These are phyloP conservation scores for Lophochroa leadbeateri DNA, from an alignment of 2,113 vertebrate species.

Conservation along the genomic window DNA sequence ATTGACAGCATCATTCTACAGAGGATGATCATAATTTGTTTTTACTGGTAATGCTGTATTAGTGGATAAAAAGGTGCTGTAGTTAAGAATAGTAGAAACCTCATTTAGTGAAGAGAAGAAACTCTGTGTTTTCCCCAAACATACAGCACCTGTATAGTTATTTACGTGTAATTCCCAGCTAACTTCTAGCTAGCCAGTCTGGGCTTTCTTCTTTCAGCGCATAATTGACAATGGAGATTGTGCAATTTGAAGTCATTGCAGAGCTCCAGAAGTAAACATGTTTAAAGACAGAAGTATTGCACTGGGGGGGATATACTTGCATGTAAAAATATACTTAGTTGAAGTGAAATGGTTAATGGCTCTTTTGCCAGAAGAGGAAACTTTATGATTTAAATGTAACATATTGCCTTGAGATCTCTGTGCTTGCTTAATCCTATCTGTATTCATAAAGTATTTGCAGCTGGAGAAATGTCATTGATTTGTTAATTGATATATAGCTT, in stretches of 20 bases:
- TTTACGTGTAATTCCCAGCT: neutral
- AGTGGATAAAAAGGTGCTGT: neutral
- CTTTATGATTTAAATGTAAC: conserved; percentile 18
- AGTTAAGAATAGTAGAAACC: neutral
- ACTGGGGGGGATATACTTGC: neutral
- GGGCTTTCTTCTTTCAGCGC: neutral
- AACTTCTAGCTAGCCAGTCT: neutral
- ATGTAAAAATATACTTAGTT: neutral
- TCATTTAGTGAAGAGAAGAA: neutral
- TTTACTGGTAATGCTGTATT: neutral
- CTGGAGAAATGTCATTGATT: conserved; percentile 29
- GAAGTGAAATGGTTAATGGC: neutral
- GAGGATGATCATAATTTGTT: neutral
- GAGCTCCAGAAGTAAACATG: neutral
- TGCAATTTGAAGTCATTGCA: neutral
- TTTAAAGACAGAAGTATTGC: neutral
- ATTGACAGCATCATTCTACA: neutral
- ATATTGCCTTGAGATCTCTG: conserved; percentile 1
- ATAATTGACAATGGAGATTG: neutral
- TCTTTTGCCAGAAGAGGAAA: conserved; percentile 44
- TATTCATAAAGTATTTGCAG: conserved; percentile 46
- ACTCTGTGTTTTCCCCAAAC: neutral
- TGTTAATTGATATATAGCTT: conserved; percentile 61
- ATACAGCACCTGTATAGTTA: neutral
- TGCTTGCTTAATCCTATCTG: conserved; percentile 28